Evolutionary conservation across 2,888 invertebrate species (phyloP), one percentile per base, ranked within the genome.

Genomic region (Tetropium fuscum): DNA sequence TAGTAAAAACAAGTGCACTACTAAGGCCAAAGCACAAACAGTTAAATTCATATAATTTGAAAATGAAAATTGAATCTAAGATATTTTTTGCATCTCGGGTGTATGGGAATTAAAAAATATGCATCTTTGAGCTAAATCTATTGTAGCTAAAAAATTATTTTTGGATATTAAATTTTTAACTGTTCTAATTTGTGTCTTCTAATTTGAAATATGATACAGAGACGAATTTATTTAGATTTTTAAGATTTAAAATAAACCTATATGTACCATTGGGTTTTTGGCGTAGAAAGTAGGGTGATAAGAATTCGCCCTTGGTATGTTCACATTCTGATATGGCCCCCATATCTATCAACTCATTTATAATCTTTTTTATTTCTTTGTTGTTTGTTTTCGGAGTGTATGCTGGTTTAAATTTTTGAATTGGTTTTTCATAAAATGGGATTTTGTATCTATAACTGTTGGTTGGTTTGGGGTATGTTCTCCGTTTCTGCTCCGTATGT

Each of bases 181-280:
- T 18, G 4, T 8, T 41, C 5, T 41, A 5, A n/a, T n/a, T n/a
- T n/a, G 27, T 27, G 10, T 41, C 11, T 19, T 41, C 41, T 20
- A 41, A 20, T 20, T 41, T 41, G 7, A 41, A 41, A 11, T 41
- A 22, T 1, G 18, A 10, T 11, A 16, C 38, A 15, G 13, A 1
- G 7, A 38, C 16, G 18, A 13, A 38, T 15, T 38, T 15, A 38
- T 38, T 38, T 27, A 27, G 16, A 7, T 15, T 38, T 38, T 38
- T 38, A 3, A 38, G n/a, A 13, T 38, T 38, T 38, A 38, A 15
- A 38, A 38, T 38, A 16, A 27, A 38, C 18, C 38, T 38, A 15
- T 38, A 16, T 15, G 2, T 15, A 1, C 38, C 38, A 38, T 15
- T 38, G 8, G 38, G 16, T 15, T 38, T 38, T 16, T 38, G 15